A percentile compares a stretch with the other conserved stretches of the same genome.
Evolutionary conservation across 2,113 vertebrate species (phyloP).

Genomic region (Crotalus viridis): DNA sequence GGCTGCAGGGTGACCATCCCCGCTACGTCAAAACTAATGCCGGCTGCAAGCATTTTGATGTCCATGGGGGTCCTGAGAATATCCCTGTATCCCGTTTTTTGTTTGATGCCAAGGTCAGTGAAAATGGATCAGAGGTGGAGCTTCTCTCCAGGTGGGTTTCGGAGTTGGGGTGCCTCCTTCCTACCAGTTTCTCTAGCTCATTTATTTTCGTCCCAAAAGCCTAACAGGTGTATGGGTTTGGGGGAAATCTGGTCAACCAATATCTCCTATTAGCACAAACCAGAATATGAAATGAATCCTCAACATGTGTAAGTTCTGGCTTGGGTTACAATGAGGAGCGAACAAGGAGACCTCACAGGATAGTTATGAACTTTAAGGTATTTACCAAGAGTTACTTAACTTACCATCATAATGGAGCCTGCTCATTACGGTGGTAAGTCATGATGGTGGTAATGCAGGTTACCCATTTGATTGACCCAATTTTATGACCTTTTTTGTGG

Average conservation of each 20-base stretch:
- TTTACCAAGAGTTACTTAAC: neutral
- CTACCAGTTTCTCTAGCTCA: neutral
- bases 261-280: neutral
- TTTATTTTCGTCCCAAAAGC: neutral
- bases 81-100: slow-evolving; percentile 59
- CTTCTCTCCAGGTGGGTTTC: neutral
- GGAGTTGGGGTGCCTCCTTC: neutral
- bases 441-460: neutral
- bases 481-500: neutral
- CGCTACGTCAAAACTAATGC: slow-evolving; percentile 63
- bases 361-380: neutral
- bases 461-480: neutral
- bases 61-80: slow-evolving; percentile 67
- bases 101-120: slow-evolving; percentile 57
- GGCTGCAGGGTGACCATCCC: slow-evolving; percentile 67
- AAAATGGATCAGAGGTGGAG: no score
- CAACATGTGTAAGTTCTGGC: neutral
- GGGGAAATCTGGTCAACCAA: neutral
- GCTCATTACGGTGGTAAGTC: neutral
- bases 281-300: no score
- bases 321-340: neutral
- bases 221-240: neutral
- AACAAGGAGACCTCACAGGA: neutral
- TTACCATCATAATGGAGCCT: neutral
- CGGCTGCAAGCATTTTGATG: slow-evolving; percentile 69